A percentile compares a stretch with the other conserved stretches of the same genome.
Conservation (phyloP, 2,113 vertebrate species). For the Propithecus coquereli region DNA sequence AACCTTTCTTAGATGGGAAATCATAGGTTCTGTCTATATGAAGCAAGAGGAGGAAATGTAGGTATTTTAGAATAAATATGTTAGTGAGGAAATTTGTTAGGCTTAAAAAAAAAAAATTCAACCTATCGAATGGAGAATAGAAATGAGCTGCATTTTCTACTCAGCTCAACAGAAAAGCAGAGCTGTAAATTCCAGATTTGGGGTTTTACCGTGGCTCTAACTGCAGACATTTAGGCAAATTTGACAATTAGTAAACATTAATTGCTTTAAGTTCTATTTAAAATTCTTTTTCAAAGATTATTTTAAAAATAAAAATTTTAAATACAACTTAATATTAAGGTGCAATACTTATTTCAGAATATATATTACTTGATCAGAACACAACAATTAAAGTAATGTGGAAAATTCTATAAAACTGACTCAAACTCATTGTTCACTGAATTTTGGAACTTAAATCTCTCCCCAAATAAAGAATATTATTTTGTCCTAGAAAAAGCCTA, state of each 20-base stretch:
- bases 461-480: not conserved
- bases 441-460: not conserved
- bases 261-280: not conserved
- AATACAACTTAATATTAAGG: not conserved
- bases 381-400: not conserved
- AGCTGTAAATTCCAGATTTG: not conserved
- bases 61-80: constrained; percentile 21
- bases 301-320: not conserved
- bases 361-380: not conserved
- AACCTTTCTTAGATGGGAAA: constrained; percentile 27
- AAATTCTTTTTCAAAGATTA: not conserved
- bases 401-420: not conserved
- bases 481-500: not conserved
- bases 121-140: not conserved
- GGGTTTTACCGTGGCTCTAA: not conserved
- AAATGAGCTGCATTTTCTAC: not conserved
- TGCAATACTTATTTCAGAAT: not conserved
- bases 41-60: not conserved
- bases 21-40: not conserved
- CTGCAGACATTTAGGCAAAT: not conserved
- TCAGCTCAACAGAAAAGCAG: not conserved
- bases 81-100: not conserved
- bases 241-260: not conserved
- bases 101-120: not conserved
- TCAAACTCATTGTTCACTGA: not conserved